Conservation (phyloP, 1,140 invertebrate species). For the Physella acuta region DNA sequence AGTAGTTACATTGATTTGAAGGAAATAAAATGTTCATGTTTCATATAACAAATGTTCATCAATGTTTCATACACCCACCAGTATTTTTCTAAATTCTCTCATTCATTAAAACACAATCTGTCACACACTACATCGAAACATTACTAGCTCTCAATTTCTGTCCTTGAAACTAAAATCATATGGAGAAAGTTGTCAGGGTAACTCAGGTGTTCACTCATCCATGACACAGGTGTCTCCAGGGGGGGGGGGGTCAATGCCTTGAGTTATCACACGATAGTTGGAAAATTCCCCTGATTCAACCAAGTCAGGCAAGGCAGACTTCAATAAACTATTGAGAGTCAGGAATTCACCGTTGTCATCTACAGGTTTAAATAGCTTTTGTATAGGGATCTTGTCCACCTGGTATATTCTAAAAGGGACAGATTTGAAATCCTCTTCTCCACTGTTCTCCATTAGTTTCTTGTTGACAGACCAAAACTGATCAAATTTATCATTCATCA, state of each 20-base stretch:
- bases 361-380: slow-evolving; percentile 58
- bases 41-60: too few species aligned
- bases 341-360: slow-evolving; percentile 45
- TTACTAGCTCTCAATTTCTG: slow-evolving; percentile 24
- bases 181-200: slow-evolving; percentile 99
- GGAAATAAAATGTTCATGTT: too few species aligned
- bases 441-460: slow-evolving; percentile 83
- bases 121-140: too few species aligned
- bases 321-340: slow-evolving; percentile 54
- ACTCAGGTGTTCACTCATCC: slow-evolving; percentile 96
- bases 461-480: slow-evolving; percentile 98
- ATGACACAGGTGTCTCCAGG: slow-evolving; percentile 88
- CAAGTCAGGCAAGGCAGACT: slow-evolving; percentile 36
- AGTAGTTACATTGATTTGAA: too few species aligned
- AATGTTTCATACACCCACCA: too few species aligned
- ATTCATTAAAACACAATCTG: too few species aligned
- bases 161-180: slow-evolving; percentile 55
- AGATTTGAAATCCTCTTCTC: slow-evolving; percentile 79
- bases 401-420: slow-evolving; percentile 88
- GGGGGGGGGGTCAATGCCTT: slow-evolving; percentile 88
- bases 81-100: too few species aligned
- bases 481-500: slow-evolving; percentile 96
- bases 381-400: slow-evolving; percentile 52
- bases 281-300: slow-evolving; percentile 19
- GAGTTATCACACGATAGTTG: slow-evolving; percentile 69